A percentile compares a stretch with the other conserved stretches of the same genome.
Conservation (phyloP, 1,140 invertebrate genomes). For the Drosophila sproati region DNA sequence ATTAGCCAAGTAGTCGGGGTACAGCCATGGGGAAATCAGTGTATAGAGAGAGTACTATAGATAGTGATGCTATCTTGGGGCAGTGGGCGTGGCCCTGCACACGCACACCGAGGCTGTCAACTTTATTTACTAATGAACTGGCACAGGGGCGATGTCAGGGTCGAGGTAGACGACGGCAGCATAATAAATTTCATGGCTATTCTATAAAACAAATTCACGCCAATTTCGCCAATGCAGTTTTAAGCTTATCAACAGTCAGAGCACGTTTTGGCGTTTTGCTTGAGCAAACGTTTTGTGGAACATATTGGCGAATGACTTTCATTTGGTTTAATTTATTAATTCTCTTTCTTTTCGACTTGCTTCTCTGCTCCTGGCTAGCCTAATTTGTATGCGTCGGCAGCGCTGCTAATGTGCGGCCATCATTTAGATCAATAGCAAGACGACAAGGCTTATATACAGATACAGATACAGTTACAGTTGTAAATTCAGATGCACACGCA, state of each 20-base stretch:
- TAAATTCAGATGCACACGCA: constrained; percentile 24
- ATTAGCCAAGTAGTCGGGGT: constrained; percentile 53
- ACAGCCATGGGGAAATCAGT: constrained; percentile 68
- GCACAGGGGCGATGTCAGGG: constrained; percentile 31
- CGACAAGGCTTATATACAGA: constrained; percentile 34
- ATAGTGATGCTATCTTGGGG: neutral
- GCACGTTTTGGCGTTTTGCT: constrained; percentile 9
- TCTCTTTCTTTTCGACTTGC: constrained; percentile 48
- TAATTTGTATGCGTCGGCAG: constrained; percentile 78
- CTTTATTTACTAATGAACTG: constrained; percentile 81
- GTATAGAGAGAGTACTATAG: constrained; percentile 27
- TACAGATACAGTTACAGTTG: constrained; percentile 26
- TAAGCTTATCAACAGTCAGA: neutral
- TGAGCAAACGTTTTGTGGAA: constrained; percentile 10
- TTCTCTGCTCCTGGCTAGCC: constrained; percentile 24
- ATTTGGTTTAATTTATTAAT: constrained; percentile 80
- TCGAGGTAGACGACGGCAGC: constrained; percentile 10
- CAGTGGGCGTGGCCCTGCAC: constrained; percentile 36
- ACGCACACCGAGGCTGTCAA: constrained; percentile 60
- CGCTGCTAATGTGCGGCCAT: constrained; percentile 76
- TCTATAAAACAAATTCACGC: constrained; percentile 23
- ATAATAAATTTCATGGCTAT: constrained; percentile 23
- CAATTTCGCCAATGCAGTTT: constrained; percentile 19
- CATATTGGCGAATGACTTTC: constrained; percentile 48
- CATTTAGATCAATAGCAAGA: constrained; percentile 76